Conservation (phyloP, 2,888 invertebrate species). For the Eucriotettix oculatus region DNA sequence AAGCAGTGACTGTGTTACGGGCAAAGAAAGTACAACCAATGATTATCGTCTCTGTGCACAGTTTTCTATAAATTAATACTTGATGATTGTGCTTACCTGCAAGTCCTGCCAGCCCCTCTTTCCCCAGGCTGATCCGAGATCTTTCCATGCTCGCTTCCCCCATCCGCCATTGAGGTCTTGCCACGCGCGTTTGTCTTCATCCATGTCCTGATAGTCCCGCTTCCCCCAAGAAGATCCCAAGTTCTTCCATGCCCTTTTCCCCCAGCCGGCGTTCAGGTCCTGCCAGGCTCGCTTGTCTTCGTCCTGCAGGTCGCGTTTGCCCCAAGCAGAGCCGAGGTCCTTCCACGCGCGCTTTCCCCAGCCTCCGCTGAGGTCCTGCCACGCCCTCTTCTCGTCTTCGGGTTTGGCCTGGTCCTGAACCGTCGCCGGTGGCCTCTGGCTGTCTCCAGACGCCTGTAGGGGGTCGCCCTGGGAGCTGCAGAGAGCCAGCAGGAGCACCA, state of each 20-base stretch:
- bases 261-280: slow-evolving; percentile 53
- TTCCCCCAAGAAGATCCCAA: slow-evolving; percentile 23
- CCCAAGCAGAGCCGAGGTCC: slow-evolving; percentile 16
- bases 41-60: too few species aligned
- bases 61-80: too few species aligned
- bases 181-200: neutral
- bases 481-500: neutral
- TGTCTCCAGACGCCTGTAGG: neutral
- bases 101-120: slow-evolving; percentile 21
- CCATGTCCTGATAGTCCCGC: slow-evolving; percentile 18
- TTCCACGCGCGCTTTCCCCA: slow-evolving; percentile 36
- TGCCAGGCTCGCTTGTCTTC: slow-evolving; percentile 45
- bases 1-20: too few species aligned
- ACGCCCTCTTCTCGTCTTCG: slow-evolving; percentile 42
- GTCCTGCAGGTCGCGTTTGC: slow-evolving; percentile 12
- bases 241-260: slow-evolving; percentile 39
- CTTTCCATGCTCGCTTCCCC: slow-evolving; percentile 44
- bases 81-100: slow-evolving; percentile 19
- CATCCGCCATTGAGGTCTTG: slow-evolving; percentile 16
- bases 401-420: neutral
- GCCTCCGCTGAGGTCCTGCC: slow-evolving; percentile 26
- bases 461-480: slow-evolving; percentile 15
- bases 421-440: neutral
- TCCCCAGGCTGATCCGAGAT: slow-evolving; percentile 31
- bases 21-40: too few species aligned